Evolutionary conservation across 2,888 invertebrate species (phyloP).

Genomic region (Thymelicus acteon): DNA sequence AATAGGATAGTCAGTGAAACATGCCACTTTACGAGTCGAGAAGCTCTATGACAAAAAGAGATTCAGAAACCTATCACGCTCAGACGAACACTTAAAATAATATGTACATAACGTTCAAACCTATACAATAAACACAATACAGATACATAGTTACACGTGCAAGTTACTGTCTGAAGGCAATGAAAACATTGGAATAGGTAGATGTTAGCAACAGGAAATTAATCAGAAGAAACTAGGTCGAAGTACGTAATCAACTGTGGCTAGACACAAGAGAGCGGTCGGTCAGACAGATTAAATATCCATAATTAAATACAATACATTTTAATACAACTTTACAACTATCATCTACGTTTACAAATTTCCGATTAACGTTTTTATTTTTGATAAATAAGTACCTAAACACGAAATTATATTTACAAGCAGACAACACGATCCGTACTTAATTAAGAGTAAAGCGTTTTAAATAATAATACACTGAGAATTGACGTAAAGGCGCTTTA

Average conservation of each 20-base stretch:
- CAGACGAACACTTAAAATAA: conserved; percentile 81
- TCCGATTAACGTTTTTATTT: conserved; percentile 75
- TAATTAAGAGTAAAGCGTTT: conserved; percentile 79
- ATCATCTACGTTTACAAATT: conserved; percentile 81
- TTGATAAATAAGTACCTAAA: conserved; percentile 83
- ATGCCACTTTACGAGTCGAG: conserved; percentile 52
- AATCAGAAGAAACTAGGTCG: conserved; percentile 65
- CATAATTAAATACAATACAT: conserved; percentile 82
- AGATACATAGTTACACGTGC: conserved; percentile 20
- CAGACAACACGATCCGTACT: conserved; percentile 80
- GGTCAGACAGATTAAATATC: conserved; percentile 80
- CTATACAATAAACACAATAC: conserved; percentile 62
- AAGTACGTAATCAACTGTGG: conserved; percentile 60
- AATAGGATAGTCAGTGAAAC: conserved; percentile 37
- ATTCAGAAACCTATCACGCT: conserved; percentile 82
- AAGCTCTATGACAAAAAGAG: conserved; percentile 71
- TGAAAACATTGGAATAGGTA: conserved; percentile 56
- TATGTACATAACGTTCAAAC: conserved; percentile 81
- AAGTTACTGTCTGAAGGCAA: conserved; percentile 50
- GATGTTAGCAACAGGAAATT: conserved; percentile 54
- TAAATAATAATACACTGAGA: conserved; percentile 85
- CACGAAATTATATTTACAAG: conserved; percentile 83
- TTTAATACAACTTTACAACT: conserved; percentile 84
- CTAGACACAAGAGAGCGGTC: conserved; percentile 81
- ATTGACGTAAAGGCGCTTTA: conserved; percentile 82